These are phyloP conservation scores for Dinocampus coccinellae DNA, from an alignment of 2,888 invertebrate genomes.

Conservation along the genomic window DNA sequence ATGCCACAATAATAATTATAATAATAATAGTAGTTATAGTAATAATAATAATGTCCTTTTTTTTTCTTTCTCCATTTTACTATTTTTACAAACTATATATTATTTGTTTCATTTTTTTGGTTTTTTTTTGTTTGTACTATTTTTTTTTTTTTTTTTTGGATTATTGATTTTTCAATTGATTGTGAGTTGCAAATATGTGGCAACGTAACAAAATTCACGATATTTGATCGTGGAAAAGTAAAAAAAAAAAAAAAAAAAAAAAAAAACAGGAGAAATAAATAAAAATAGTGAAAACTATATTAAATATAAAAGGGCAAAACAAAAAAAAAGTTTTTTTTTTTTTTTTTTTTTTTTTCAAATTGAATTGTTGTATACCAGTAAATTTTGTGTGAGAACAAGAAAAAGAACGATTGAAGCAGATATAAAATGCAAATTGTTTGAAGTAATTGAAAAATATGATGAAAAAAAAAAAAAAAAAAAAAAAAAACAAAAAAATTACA, in stretches of 20 bases:
- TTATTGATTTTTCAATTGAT: neutral
- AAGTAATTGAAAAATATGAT: constrained; percentile 34
- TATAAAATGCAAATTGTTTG: constrained; percentile 23
- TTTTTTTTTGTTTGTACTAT: constrained; percentile 19
- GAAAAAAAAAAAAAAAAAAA: constrained; percentile 43
- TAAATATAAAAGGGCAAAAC: constrained; percentile 28
- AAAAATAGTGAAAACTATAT: constrained; percentile 36
- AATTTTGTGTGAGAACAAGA: constrained; percentile 22
- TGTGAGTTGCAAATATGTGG: neutral
- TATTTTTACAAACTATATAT: constrained; percentile 24
- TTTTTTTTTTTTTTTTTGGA: constrained; percentile 22
- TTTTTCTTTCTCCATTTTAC: constrained; percentile 50
- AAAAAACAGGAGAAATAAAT: constrained; percentile 37
- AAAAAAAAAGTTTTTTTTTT: constrained; percentile 30
- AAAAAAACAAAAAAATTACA: constrained; percentile 38
- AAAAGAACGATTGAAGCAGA: constrained; percentile 5
- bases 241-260: constrained; percentile 13
- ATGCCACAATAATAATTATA: neutral
- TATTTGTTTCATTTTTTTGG: constrained; percentile 21
- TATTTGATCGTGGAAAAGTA: constrained; percentile 16
- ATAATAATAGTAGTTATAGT: too few species aligned
- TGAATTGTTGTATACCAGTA: constrained; percentile 34
- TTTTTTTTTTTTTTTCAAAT: constrained; percentile 29
- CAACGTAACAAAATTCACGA: neutral
- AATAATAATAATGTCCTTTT: too few species aligned